Evolutionary conservation across 2,113 vertebrate species (phyloP).

Genomic region (Corydoras sp.): DNA sequence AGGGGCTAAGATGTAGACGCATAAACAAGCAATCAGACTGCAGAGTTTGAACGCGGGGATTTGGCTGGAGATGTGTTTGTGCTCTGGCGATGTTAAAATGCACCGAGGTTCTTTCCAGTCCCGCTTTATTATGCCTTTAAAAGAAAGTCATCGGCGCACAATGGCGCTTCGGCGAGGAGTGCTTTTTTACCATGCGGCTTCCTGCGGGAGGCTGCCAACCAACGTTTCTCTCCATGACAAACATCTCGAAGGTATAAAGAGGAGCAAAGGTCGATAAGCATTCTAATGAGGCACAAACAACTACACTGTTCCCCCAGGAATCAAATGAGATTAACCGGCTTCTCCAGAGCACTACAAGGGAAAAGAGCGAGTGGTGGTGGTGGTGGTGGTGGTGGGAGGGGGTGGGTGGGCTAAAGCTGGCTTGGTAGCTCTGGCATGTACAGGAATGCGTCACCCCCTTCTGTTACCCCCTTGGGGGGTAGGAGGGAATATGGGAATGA

Average conservation of each 20-base stretch:
- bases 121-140: not conserved
- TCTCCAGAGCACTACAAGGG: not conserved
- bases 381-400: not conserved
- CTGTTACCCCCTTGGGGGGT: constrained; percentile 17
- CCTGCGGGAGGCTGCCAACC: too few species aligned
- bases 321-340: not conserved
- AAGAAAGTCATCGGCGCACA: too few species aligned
- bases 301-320: not conserved
- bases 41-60: not conserved
- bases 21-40: constrained; percentile 20
- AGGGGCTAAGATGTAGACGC: not conserved
- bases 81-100: constrained; percentile 25
- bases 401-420: constrained; percentile 3
- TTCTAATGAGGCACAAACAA: constrained; percentile 4
- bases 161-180: too few species aligned
- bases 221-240: too few species aligned
- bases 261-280: constrained; percentile 4
- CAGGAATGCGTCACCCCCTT: constrained; percentile 20
- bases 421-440: constrained; percentile 26
- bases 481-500: constrained; percentile 12
- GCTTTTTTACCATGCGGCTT: too few species aligned
- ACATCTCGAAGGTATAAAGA: constrained; percentile 1
- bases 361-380: not conserved
- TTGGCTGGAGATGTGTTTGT: not conserved
- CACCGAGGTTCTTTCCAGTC: constrained; percentile 14